These are phyloP conservation scores for Apis laboriosa DNA, from an alignment of 1,140 invertebrate species.

Conservation along the genomic window DNA sequence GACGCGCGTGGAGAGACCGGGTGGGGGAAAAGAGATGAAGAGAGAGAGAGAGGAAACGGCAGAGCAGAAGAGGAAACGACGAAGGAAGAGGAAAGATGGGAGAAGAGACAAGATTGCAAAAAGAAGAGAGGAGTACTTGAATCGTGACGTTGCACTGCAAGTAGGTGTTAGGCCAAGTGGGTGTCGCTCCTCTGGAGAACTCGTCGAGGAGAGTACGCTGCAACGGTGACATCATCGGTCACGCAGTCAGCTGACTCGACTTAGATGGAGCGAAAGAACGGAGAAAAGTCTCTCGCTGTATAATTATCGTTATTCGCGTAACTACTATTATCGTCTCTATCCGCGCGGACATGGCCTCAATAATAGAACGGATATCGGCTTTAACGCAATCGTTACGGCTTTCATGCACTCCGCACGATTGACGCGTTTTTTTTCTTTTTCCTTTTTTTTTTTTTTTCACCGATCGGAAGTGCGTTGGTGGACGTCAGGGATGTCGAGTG, in stretches of 20 bases:
- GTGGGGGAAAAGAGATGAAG: neutral
- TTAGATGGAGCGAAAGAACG: conserved; percentile 81
- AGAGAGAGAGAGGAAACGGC: neutral
- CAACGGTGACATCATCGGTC: conserved; percentile 78
- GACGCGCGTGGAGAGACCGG: neutral
- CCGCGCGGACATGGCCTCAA: conserved; percentile 61
- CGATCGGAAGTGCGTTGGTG: conserved; percentile 47
- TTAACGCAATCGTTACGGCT: conserved; percentile 10
- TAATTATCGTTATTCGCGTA: conserved; percentile 52
- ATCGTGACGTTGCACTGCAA: conserved; percentile 61
- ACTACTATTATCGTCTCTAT: conserved; percentile 46
- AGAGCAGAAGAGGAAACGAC: too few species aligned
- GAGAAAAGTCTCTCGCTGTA: conserved; percentile 62
- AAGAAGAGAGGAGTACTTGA: conserved; percentile 56
- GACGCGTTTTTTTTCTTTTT: neutral
- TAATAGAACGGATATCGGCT: conserved; percentile 53
- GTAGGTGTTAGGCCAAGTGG: conserved; percentile 70
- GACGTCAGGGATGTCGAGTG: neutral
- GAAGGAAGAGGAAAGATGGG: neutral
- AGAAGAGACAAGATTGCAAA: neutral
- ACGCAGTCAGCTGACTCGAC: conserved; percentile 78
- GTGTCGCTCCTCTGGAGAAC: conserved; percentile 60
- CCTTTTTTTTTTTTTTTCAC: neutral
- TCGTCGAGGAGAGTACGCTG: conserved; percentile 63
- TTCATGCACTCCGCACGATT: too few species aligned